Percentiles rank a stretch among this genome's conserved stretches.
Conservation (phyloP, 2,113 vertebrate genomes). For the Tapirus terrestris region DNA sequence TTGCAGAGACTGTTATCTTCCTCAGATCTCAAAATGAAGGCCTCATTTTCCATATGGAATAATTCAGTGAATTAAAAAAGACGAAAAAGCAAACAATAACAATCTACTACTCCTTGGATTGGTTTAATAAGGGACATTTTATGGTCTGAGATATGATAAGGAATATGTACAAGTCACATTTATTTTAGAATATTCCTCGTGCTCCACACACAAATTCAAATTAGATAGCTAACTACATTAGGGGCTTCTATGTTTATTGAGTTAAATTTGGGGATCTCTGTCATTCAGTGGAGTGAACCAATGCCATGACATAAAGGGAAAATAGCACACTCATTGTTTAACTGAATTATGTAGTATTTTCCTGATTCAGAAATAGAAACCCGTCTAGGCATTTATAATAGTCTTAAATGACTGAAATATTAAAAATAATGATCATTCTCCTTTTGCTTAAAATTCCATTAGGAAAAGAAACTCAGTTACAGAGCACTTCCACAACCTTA, state of each 20-base stretch:
- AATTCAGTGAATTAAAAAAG: not conserved
- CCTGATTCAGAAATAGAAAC: conserved; percentile 38
- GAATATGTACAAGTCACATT: not conserved
- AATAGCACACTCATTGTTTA: not conserved
- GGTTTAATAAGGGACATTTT: not conserved
- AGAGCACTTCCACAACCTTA: conserved; percentile 26
- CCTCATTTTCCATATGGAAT: not conserved
- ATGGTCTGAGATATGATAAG: not conserved
- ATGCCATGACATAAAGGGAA: conserved; percentile 29
- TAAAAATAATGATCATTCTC: not conserved
- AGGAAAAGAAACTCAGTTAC: conserved; percentile 28
- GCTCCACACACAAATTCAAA: not conserved
- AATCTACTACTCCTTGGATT: not conserved
- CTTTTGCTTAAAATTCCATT: conserved; percentile 34
- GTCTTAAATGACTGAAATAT: no score
- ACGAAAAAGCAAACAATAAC: not conserved
- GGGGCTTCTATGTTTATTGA: not conserved
- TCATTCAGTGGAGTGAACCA: not conserved
- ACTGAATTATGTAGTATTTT: conserved; percentile 1
- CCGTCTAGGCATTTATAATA: conserved; percentile 3
- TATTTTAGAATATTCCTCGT: conserved; percentile 11
- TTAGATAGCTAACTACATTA: not conserved
- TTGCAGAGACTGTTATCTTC: not conserved
- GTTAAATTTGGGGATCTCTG: not conserved
- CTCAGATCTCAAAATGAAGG: not conserved